These are phyloP conservation scores for Strongylocentrotus purpuratus DNA, from an alignment of 35 echinoderm and acorn worm genomes.

Conservation along the genomic window DNA sequence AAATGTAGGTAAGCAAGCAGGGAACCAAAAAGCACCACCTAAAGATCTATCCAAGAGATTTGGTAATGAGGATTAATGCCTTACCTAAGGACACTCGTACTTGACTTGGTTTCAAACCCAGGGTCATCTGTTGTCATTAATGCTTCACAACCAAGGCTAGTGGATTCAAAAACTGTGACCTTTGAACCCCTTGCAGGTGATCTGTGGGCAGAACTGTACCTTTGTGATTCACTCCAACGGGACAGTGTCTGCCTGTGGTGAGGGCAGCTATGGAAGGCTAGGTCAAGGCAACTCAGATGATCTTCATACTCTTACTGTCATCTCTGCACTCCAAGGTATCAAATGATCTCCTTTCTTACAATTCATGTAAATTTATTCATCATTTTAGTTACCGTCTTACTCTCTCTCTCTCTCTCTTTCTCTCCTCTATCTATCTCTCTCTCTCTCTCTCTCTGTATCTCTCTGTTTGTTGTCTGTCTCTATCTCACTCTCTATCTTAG, in stretches of 20 bases:
- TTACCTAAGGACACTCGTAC: no score
- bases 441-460: no score
- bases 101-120: no score
- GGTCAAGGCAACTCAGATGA: constrained; percentile 99
- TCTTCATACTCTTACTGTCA: constrained; percentile 85
- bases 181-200: constrained; percentile 59
- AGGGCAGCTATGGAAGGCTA: constrained; percentile 96
- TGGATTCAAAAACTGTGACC: background rate
- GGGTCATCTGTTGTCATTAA: no score
- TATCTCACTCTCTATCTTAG: background rate
- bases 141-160: no score
- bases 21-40: no score
- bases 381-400: background rate
- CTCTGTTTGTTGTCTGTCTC: background rate
- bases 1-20: no score
- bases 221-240: constrained; percentile 99
- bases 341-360: background rate
- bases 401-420: no score
- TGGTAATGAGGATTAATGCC: no score
- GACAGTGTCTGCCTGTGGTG: constrained; percentile 95
- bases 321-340: constrained; percentile 98
- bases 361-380: background rate
- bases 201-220: constrained; percentile 96
- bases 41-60: no score
- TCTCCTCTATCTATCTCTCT: background rate